Conservation (phyloP, 2,797 vertebrate genomes). For the Borostomias antarcticus region DNA sequence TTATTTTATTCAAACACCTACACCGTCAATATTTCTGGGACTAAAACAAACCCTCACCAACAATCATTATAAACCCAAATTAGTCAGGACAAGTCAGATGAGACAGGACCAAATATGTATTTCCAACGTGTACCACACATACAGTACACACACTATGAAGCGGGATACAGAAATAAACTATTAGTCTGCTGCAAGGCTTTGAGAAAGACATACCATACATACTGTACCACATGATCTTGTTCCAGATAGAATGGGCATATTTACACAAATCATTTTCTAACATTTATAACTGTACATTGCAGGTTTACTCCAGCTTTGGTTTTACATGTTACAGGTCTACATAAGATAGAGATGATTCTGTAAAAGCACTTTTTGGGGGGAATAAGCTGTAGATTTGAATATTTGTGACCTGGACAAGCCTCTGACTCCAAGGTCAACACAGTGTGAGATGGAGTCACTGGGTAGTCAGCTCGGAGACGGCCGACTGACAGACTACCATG, state of each 20-base stretch:
- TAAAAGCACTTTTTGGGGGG: conserved; percentile 1
- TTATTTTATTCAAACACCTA: conserved; percentile 50
- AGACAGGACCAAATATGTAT: too few species aligned
- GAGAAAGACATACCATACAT: not conserved
- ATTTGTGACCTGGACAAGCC: not conserved
- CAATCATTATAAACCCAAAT: conserved; percentile 33
- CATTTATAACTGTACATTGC: conserved; percentile 24
- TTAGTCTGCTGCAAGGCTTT: not conserved
- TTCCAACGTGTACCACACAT: conserved; percentile 1
- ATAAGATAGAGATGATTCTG: not conserved
- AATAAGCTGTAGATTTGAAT: not conserved
- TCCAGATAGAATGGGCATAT: conserved; percentile 30
- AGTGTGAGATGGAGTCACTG: conserved; percentile 44
- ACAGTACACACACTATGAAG: not conserved
- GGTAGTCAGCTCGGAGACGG: conserved; percentile 45
- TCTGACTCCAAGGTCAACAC: conserved; percentile 42
- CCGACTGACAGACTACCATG: conserved; percentile 49
- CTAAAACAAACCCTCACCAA: conserved; percentile 24
- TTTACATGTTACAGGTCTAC: not conserved
- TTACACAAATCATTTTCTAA: conserved; percentile 40
- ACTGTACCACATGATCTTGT: conserved; percentile 22
- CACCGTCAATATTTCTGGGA: conserved; percentile 38
- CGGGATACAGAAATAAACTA: not conserved
- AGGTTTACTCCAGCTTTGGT: conserved; percentile 20
- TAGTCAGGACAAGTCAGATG: conserved; percentile 1